These are phyloP conservation scores for Oryzaephilus surinamensis DNA, from an alignment of 1,140 invertebrate genomes.

Conservation along the genomic window DNA sequence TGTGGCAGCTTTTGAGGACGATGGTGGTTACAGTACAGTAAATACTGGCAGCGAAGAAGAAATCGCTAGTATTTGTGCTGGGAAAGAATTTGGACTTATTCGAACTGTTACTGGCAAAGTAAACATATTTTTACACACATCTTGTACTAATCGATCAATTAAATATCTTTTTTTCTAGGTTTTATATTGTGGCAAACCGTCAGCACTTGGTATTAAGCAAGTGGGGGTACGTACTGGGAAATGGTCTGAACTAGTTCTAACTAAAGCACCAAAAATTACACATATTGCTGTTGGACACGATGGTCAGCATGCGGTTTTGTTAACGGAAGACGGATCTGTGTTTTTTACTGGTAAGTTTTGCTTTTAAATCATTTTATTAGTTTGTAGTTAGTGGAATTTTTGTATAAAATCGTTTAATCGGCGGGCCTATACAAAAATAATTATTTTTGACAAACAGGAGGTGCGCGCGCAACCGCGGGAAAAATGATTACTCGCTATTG, in stretches of 20 bases:
- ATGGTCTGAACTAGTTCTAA: conserved; percentile 65
- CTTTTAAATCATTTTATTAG: neutral
- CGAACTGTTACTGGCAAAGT: conserved; percentile 69
- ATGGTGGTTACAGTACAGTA: conserved; percentile 38
- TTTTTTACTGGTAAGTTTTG: conserved; percentile 56
- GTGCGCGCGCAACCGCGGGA: too few relatives aligned
- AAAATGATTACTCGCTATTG: too few relatives aligned
- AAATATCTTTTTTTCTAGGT: conserved; percentile 49
- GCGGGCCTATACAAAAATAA: too few relatives aligned
- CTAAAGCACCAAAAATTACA: conserved; percentile 62
- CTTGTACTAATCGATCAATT: neutral
- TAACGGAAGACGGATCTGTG: conserved; percentile 82
- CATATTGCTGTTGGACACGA: conserved; percentile 87
- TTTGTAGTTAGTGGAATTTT: neutral
- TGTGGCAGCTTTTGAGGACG: conserved; percentile 58
- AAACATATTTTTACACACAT: conserved; percentile 4
- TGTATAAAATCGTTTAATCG: neutral
- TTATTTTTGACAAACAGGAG: too few relatives aligned
- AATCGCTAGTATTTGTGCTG: conserved; percentile 51
- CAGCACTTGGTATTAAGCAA: conserved; percentile 62
- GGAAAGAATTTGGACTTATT: conserved; percentile 78
- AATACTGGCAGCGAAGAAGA: conserved; percentile 58
- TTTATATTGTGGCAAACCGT: conserved; percentile 67
- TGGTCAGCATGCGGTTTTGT: conserved; percentile 76
- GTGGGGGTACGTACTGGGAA: conserved; percentile 45